phyloP scores from a whole-genome alignment of 2,888 invertebrate genomes.

The Pachydiplax longipennis region DNA sequence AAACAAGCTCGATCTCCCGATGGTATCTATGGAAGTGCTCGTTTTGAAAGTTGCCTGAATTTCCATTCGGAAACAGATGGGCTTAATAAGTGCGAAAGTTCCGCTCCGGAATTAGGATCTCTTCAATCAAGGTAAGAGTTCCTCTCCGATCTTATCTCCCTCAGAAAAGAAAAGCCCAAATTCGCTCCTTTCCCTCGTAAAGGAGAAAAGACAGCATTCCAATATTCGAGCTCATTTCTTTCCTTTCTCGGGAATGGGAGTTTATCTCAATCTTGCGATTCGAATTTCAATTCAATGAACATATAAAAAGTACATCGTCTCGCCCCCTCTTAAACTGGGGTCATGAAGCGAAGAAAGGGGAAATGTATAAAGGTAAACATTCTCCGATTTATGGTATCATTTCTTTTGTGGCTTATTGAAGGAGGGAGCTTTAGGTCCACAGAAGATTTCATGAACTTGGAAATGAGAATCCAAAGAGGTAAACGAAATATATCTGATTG shows the following conservation, averaged over 20 bases:
- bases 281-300: not conserved
- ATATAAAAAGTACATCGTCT: no score
- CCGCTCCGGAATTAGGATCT: not conserved
- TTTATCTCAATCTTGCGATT: not conserved
- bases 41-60: not conserved
- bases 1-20: not conserved
- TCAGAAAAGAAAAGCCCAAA: not conserved
- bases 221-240: not conserved
- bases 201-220: not conserved
- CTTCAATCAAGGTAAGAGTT: not conserved
- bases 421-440: not conserved
- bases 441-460: no score
- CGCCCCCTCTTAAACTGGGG: no score
- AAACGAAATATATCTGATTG: no score
- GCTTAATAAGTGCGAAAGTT: not conserved
- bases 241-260: not conserved
- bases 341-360: not conserved
- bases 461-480: no score
- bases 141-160: not conserved
- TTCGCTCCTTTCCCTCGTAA: not conserved
- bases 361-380: not conserved
- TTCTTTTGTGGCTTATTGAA: not conserved
- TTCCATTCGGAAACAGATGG: not conserved
- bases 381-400: not conserved
- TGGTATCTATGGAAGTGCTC: not conserved